A percentile compares a stretch with the other conserved stretches of the same genome.
Conservation (phyloP, 2,888 invertebrate species). For the Adelognathus sp. region DNA sequence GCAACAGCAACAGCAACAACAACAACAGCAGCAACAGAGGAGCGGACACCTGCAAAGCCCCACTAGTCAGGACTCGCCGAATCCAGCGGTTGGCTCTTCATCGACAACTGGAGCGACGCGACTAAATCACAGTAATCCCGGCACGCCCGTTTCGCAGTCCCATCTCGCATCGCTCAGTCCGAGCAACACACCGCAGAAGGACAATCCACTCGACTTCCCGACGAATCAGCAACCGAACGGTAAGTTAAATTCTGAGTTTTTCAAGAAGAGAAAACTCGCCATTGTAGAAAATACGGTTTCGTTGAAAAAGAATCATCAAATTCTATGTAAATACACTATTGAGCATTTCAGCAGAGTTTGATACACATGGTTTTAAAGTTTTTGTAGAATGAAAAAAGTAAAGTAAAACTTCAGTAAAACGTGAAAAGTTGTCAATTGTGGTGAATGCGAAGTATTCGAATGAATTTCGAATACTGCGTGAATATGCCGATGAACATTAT, state of each 20-base stretch:
- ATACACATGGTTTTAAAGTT: not conserved
- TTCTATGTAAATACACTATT: not conserved
- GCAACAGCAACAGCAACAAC: too few relatives aligned
- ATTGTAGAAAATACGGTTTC: not conserved
- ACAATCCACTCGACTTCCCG: slow-evolving; percentile 76
- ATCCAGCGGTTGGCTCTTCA: slow-evolving; percentile 70
- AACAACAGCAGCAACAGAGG: too few relatives aligned
- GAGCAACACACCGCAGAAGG: slow-evolving; percentile 77
- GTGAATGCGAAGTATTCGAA: too few relatives aligned
- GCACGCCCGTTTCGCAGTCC: slow-evolving; percentile 86
- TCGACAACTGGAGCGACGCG: slow-evolving; percentile 74
- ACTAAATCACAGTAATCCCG: slow-evolving; percentile 87
- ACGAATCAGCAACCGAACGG: slow-evolving; percentile 81
- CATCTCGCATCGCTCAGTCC: slow-evolving; percentile 78
- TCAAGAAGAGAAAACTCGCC: not conserved
- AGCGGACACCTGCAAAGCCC: slow-evolving; percentile 84
- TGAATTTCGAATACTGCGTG: too few relatives aligned
- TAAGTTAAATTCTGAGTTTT: slow-evolving; percentile 64
- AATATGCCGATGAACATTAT: too few relatives aligned
- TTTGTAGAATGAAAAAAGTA: too few relatives aligned
- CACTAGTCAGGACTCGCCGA: slow-evolving; percentile 85
- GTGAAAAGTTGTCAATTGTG: too few relatives aligned
- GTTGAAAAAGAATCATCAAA: not conserved
- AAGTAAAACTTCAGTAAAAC: too few relatives aligned
- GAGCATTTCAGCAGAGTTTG: not conserved